phyloP scores from a whole-genome alignment of 2,797 vertebrate genomes.

The Sebastes minor region DNA sequence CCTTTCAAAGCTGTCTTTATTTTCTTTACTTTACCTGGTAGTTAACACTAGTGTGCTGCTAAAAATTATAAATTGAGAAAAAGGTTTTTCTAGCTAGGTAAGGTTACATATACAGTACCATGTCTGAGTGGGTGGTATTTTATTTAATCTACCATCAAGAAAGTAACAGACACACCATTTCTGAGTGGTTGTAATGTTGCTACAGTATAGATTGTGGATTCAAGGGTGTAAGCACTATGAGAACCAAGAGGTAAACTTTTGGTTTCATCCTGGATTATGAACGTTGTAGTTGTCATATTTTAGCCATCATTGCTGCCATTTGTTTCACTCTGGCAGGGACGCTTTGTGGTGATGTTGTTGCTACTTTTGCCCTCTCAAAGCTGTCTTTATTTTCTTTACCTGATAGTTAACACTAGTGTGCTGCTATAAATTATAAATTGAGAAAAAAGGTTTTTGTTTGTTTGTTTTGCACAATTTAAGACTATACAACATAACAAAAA shows the following conservation, averaged over 20 bases:
- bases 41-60: not conserved
- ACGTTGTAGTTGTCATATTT: slow-evolving; percentile 51
- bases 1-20: slow-evolving; percentile 12
- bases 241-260: not conserved
- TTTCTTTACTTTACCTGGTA: not conserved
- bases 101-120: not conserved
- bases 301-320: slow-evolving; percentile 39
- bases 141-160: not conserved
- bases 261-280: not conserved
- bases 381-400: slow-evolving; percentile 6
- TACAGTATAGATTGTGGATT: not conserved
- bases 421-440: not conserved
- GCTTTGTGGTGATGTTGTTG: not conserved
- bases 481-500: no score
- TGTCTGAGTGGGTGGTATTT: slow-evolving; percentile 12
- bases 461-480: no score
- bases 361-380: slow-evolving; percentile 31
- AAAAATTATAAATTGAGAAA: slow-evolving; percentile 8
- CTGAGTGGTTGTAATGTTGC: slow-evolving; percentile 5
- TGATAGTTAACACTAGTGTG: slow-evolving; percentile 1
- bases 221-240: not conserved
- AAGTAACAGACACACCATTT: not conserved
- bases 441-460: not conserved
- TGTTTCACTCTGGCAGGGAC: slow-evolving; percentile 18
- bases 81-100: not conserved